Evolutionary conservation across 2,888 invertebrate species (phyloP), one percentile per base, ranked within the genome.

Genomic region (Pseudococcus jackbeardsleyi): DNA sequence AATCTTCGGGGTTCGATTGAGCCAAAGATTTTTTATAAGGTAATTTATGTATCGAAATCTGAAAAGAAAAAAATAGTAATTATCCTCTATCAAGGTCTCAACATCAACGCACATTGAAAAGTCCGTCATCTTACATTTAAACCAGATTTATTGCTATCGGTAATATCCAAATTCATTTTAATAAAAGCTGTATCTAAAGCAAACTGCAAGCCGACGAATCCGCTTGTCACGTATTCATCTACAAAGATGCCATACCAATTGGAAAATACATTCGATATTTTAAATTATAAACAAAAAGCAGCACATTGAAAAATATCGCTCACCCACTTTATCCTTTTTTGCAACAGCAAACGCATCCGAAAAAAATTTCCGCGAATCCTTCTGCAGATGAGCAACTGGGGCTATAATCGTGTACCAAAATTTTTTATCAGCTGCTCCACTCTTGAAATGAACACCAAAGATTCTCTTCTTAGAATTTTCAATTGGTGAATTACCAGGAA

Each of bases 121-220:
- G 6, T 5, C 7, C 42, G 9, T 42, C 8, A 42, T 8, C 42
- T 42, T 42, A 42, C 42, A 5, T 42, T 42, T 3, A 42, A 42
- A 42, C 8, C 3, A 42, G 42, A 5, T 39, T 39, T 5, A 8
- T 42, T 42, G 0, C 26, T 33, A 33, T 33, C 26, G 26, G 26
- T 1, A 33, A 2, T 1, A 33, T 33, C 26, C 26, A 5, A 8
- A 8, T 42, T 42, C 42, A 9, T 42, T 42, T 26, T 7, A 26
- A 89, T 88, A 88, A 88, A 89, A n/a, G 84, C 54, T 88, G 82
- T 88, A n/a, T 89, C 88, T 59, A 89, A 86, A 8, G 68, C 39
- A 85, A 86, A 89, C n/a, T 89, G 89, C 85, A 85, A 79, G 42
- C 77, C 77, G 48, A 84, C 89, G 89, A 87, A 90, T 89, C 88